A percentile compares a stretch with the other conserved stretches of the same genome.
phyloP scores from a whole-genome alignment of 2,797 vertebrate species.

The Syngnathus acus region DNA sequence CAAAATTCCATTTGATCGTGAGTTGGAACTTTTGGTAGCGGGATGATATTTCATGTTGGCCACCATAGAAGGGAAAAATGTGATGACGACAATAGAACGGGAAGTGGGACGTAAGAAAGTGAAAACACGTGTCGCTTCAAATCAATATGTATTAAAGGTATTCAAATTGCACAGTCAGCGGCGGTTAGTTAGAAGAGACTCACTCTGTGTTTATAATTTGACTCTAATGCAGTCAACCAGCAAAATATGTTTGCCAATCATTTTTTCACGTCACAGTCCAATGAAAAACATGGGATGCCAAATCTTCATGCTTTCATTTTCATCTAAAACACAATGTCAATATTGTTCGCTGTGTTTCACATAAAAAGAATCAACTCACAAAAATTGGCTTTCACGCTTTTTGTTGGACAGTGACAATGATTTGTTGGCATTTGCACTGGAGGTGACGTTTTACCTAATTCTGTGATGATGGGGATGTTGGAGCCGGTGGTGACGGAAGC shows the following conservation, averaged over 20 bases:
- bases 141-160: not conserved
- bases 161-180: not conserved
- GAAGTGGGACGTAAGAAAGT: not conserved
- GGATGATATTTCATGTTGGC: conserved; percentile 2
- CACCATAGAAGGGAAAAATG: not conserved
- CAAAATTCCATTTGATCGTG: conserved; percentile 29
- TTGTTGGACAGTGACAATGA: not conserved
- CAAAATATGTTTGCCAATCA: not conserved
- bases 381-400: conserved; percentile 9
- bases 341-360: not conserved
- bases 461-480: conserved; percentile 99
- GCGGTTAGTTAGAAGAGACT: not conserved
- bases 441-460: conserved; percentile 79
- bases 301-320: not conserved
- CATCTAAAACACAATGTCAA: conserved; percentile 1
- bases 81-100: not conserved
- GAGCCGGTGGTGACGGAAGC: conserved; percentile 93
- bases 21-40: conserved; percentile 44
- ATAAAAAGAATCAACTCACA: not conserved
- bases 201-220: not conserved
- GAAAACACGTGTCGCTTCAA: not conserved
- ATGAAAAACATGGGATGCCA: not conserved
- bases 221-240: not conserved
- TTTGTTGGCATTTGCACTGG: not conserved
- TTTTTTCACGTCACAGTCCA: not conserved